phyloP scores from a whole-genome alignment of 2,113 vertebrate genomes.

The Pantherophis guttatus region DNA sequence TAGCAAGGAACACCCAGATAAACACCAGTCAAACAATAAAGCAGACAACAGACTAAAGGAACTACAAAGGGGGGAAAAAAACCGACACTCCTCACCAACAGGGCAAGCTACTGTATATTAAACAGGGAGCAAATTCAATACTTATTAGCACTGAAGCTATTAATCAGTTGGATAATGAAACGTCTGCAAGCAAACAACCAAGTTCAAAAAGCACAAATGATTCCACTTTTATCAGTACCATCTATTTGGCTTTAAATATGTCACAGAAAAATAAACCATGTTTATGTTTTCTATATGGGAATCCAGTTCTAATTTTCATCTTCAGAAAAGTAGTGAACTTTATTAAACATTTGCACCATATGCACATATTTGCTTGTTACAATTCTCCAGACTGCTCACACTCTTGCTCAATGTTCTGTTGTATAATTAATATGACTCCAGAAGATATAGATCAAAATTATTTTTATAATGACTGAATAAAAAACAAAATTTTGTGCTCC shows the following conservation, averaged over 20 bases:
- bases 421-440: not conserved
- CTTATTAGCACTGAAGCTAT: not conserved
- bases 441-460: not conserved
- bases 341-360: not conserved
- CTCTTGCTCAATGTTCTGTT: not conserved
- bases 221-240: not conserved
- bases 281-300: not conserved
- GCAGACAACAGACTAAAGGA: not conserved
- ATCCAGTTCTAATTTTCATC: not conserved
- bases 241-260: not conserved
- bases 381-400: not conserved
- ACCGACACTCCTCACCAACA: not conserved
- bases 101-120: not conserved
- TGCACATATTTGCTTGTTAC: not conserved
- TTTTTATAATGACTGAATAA: not conserved
- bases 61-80: not conserved
- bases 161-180: not conserved
- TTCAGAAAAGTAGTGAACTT: not conserved
- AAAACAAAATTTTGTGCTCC: not conserved
- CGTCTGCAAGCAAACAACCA: not conserved
- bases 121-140: not conserved
- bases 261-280: not conserved
- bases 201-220: not conserved
- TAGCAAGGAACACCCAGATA: not conserved
- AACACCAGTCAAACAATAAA: not conserved